Conservation (phyloP, 1,140 invertebrate genomes). For the Elymnias hypermnestra region DNA sequence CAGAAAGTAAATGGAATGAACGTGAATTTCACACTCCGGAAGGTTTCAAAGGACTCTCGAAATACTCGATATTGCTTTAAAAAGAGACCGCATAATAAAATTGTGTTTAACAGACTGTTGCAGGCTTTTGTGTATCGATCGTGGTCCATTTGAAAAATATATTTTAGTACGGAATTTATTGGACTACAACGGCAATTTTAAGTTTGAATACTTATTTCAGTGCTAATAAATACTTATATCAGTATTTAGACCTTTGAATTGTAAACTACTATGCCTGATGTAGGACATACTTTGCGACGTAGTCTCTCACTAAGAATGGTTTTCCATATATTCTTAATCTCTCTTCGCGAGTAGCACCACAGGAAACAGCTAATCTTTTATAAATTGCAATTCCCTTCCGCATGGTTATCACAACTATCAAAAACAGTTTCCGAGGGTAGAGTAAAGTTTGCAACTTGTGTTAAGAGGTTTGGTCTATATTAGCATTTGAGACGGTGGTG, state of each 20-base stretch:
- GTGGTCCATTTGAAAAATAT: neutral
- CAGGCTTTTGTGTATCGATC: neutral
- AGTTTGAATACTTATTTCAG: too few relatives aligned
- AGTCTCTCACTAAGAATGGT: too few relatives aligned
- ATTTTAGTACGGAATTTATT: neutral
- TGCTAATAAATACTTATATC: too few relatives aligned
- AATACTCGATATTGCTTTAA: conserved; percentile 55
- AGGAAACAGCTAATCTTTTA: neutral
- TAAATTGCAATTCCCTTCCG: neutral
- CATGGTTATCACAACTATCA: neutral
- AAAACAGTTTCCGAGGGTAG: conserved; percentile 12
- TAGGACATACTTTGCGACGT: too few relatives aligned
- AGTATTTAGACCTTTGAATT: too few relatives aligned
- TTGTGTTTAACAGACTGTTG: conserved; percentile 36
- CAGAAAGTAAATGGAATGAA: conserved; percentile 55
- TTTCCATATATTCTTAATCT: too few relatives aligned
- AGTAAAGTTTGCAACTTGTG: conserved; percentile 14
- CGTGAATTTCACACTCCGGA: conserved; percentile 57
- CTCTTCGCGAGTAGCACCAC: neutral
- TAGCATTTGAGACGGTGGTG: conserved; percentile 12
- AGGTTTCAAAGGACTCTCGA: conserved; percentile 53
- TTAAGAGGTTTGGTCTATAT: conserved; percentile 11
- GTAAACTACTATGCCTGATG: too few relatives aligned
- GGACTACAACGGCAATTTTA: too few relatives aligned
- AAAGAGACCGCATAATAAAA: conserved; percentile 56